Evolutionary conservation across 2,888 invertebrate species (phyloP), one percentile per base, ranked within the genome.

Genomic region (Scotopteryx bipunctaria): DNA sequence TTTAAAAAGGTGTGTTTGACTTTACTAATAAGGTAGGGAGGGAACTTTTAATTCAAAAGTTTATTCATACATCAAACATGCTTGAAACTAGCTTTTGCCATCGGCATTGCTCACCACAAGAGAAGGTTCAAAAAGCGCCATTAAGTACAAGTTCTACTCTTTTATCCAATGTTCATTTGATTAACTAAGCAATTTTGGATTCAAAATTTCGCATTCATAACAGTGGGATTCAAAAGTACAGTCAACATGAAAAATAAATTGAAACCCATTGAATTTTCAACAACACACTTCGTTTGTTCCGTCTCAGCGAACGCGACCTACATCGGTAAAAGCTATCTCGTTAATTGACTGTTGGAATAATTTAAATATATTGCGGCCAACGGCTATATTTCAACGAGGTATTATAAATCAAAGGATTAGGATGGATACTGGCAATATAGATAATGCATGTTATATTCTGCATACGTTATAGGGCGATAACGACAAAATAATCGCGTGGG

Each of bases 341-440:
- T 84, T 89, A 90, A 90, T 90, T 89, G 90, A 88, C 86, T 85
- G 82, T 71, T 79, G 66, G 83, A 82, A 85, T 88, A 89, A 89
- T 89, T 89, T 83, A 85, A 86, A 89, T 86, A 86, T 76, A 90
- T 84, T 76, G 83, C 83, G 78, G 78, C 80, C 83, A 72, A 66
- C 71, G 76, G 85, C 83, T 76, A 83, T 88, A 87, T 88, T 78
- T 86, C 83, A 83, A 56, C 73, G 66, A 77, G 71, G 73, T 81
- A 78, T 81, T 84, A 87, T 90, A 90, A 90, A 90, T 90, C 90
- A 90, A 85, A 85, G 88, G 89, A 88, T 90, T 89, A 90, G 80
- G 66, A 72, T 77, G 81, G 83, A 84, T 82, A 81, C 86, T 78
- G 86, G 84, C 80, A 81, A 81, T 82, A 80, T 70, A 85, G 84